Evolutionary conservation across 2,113 vertebrate species (phyloP).

Genomic region (Bujurquina vittata): DNA sequence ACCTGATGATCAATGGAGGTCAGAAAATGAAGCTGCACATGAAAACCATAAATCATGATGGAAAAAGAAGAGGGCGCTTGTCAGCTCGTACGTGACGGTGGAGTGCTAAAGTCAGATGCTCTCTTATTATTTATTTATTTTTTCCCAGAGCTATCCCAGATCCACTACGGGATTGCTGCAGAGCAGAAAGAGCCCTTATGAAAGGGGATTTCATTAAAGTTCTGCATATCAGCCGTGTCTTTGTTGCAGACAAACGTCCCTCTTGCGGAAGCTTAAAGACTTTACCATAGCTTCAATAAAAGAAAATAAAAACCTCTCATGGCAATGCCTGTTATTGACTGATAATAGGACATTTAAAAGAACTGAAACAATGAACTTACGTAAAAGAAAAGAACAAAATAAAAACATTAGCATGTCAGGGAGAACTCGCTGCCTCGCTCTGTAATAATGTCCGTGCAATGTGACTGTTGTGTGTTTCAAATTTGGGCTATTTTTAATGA

Average conservation of each 20-base stretch:
- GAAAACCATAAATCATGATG: constrained; percentile 12
- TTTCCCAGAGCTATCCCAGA: constrained; percentile 30
- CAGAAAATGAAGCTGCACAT: constrained; percentile 27
- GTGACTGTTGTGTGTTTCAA: neutral
- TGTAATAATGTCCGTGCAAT: neutral
- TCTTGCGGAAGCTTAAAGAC: constrained; percentile 3
- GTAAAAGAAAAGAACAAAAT: neutral
- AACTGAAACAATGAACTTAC: neutral
- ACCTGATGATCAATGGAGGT: constrained; percentile 48
- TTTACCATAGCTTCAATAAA: constrained; percentile 17
- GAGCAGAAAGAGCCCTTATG: constrained; percentile 5
- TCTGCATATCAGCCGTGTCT: neutral
- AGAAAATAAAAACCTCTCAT: neutral
- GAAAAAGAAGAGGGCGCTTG: neutral
- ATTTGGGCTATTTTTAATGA: too few relatives aligned
- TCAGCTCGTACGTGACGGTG: neutral
- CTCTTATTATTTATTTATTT: neutral
- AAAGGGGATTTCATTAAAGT: constrained; percentile 26
- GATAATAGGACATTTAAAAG: neutral
- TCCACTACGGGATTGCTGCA: constrained; percentile 27
- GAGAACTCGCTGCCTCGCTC: neutral
- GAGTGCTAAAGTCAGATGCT: neutral
- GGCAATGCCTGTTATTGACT: neutral
- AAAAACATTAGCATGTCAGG: neutral
- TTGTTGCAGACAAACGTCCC: neutral